A percentile compares a stretch with the other conserved stretches of the same genome.
These are phyloP conservation scores for Macrostomum cliftonense DNA, from an alignment of 2,888 invertebrate species.

Conservation along the genomic window DNA sequence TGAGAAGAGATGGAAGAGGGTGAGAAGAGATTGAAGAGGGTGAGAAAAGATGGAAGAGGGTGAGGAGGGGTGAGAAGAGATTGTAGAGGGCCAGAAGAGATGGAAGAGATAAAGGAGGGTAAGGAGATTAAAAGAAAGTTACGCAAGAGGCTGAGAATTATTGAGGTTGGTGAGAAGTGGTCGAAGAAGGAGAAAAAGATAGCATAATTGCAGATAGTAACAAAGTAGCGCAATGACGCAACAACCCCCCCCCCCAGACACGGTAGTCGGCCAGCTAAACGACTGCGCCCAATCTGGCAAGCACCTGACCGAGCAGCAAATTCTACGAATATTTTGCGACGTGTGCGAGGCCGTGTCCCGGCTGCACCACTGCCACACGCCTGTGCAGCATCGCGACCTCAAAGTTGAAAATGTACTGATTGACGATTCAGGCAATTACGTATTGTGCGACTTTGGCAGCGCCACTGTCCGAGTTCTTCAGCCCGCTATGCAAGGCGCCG, in stretches of 20 bases:
- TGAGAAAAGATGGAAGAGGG: too few relatives aligned
- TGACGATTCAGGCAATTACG: conserved; percentile 53
- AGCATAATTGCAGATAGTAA: too few relatives aligned
- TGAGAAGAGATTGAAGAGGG: too few relatives aligned
- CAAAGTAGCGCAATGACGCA: too few relatives aligned
- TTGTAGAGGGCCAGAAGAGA: too few relatives aligned
- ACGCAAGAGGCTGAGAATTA: too few relatives aligned
- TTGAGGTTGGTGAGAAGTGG: too few relatives aligned
- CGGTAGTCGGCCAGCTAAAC: conserved; percentile 70
- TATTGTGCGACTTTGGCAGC: conserved; percentile 80
- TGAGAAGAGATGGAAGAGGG: too few relatives aligned
- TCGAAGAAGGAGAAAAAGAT: too few relatives aligned
- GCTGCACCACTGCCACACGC: conserved; percentile 73
- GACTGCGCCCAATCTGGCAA: conserved; percentile 40
- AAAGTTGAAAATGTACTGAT: conserved; percentile 74
- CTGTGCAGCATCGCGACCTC: conserved; percentile 73
- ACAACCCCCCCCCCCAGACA: conserved; percentile 37
- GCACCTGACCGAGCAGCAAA: conserved; percentile 41
- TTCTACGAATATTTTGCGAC: conserved; percentile 72
- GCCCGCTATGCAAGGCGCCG: conserved; percentile 27
- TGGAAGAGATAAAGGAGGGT: too few relatives aligned
- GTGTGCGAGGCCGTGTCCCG: conserved; percentile 71
- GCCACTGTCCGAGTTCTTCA: conserved; percentile 53
- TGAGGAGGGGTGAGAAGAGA: too few relatives aligned
- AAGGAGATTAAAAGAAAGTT: too few relatives aligned